Evolutionary conservation across 2,888 invertebrate genomes (phyloP).

Genomic region (Ichneumon xanthorius): DNA sequence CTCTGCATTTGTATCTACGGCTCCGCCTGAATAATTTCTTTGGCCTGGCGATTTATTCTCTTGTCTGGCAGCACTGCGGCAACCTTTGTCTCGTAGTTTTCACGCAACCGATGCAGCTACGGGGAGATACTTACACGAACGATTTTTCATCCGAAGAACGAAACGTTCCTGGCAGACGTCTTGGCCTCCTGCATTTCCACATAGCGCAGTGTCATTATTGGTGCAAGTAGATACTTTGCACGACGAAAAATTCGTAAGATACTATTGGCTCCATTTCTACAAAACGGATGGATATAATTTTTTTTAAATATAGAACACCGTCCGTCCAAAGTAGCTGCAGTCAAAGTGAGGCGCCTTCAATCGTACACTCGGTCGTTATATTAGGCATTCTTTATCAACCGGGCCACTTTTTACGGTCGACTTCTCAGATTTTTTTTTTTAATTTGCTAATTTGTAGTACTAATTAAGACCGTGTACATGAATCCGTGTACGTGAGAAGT

Average conservation of each 20-base stretch:
- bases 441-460: no score
- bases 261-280: background rate
- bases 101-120: conserved; percentile 1
- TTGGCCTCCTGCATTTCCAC: background rate
- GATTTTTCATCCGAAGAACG: conserved; percentile 26
- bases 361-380: no score
- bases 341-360: background rate
- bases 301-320: background rate
- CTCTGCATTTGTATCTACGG: background rate
- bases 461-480: no score
- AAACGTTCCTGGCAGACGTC: conserved; percentile 2
- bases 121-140: background rate
- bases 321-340: background rate
- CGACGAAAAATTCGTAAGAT: background rate
- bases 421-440: no score
- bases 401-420: no score
- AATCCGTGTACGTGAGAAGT: no score
- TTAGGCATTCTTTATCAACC: no score
- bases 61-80: conserved; percentile 13
- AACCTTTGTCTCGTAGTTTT: background rate
- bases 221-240: background rate
- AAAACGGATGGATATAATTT: no score
- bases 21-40: conserved; percentile 56
- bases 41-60: conserved; percentile 43
- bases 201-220: conserved; percentile 1